Percentiles rank a stretch among this genome's conserved stretches.
These are phyloP conservation scores for Astyanax mexicanus DNA, from an alignment of 2,797 vertebrate genomes.

Conservation along the genomic window DNA sequence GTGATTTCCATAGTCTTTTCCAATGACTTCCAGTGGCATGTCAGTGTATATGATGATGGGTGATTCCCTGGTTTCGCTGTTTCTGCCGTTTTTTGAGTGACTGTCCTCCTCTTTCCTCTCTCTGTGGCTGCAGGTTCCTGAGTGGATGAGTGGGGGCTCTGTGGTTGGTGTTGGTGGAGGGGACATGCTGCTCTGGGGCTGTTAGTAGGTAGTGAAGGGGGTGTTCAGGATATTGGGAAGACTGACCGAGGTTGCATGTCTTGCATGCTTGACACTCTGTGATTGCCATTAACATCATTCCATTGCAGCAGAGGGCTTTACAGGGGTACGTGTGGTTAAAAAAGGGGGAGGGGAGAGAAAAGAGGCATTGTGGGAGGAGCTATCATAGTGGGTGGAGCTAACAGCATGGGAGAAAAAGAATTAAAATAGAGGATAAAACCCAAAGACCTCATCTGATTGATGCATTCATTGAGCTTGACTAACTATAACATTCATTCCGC, in stretches of 20 bases:
- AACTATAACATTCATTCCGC: slow-evolving; percentile 84
- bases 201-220: slow-evolving; percentile 74
- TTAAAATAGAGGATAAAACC: slow-evolving; percentile 32
- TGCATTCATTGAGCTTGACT: slow-evolving; percentile 66
- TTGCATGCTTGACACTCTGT: slow-evolving; percentile 86
- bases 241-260: slow-evolving; percentile 84
- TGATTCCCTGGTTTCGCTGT: too few relatives aligned
- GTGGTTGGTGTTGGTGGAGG: slow-evolving; percentile 98
- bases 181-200: slow-evolving; percentile 89
- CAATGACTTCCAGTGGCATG: too few relatives aligned
- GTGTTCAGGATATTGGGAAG: slow-evolving; percentile 21
- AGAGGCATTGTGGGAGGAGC: not conserved
- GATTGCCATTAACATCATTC: slow-evolving; percentile 86
- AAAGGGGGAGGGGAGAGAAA: not conserved
- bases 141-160: slow-evolving; percentile 94
- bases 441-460: slow-evolving; percentile 32
- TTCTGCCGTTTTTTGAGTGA: too few relatives aligned
- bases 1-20: too few relatives aligned
- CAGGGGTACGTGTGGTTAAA: slow-evolving; percentile 39
- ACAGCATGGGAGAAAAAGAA: slow-evolving; percentile 39
- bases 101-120: slow-evolving; percentile 56
- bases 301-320: slow-evolving; percentile 65
- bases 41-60: too few relatives aligned
- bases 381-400: slow-evolving; percentile 33
- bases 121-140: slow-evolving; percentile 99